Conservation (phyloP, 37 sponge, comb jelly and placozoan species). For the Mnemiopsis leidyi region DNA sequence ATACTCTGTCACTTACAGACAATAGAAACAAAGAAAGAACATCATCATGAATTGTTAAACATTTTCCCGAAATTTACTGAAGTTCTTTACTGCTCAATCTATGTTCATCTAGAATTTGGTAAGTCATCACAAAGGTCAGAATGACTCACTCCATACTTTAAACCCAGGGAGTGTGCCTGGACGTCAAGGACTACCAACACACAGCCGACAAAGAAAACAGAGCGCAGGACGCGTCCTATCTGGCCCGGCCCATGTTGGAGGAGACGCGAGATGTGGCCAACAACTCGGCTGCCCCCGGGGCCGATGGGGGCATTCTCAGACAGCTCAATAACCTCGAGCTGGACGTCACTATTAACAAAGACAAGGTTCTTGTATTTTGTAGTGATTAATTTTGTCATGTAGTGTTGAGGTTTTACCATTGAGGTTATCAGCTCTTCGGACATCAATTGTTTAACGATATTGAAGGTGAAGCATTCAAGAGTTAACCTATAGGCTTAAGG, state of each 20-base stretch:
- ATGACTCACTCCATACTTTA: no score
- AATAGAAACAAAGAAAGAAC: no score
- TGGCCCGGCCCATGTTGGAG: constrained; percentile 14
- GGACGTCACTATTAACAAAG: not conserved
- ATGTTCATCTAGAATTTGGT: no score
- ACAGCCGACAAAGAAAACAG: not conserved
- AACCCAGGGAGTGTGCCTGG: constrained; percentile 58
- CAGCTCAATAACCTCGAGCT: not conserved
- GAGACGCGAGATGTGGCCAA: constrained; percentile 22
- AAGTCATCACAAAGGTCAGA: no score
- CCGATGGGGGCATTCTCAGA: not conserved
- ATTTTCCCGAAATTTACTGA: not conserved
- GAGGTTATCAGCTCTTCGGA: no score
- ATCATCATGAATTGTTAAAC: not conserved
- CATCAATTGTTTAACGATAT: no score
- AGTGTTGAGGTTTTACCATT: no score
- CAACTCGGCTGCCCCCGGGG: not conserved
- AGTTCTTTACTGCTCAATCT: no score
- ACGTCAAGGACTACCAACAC: not conserved
- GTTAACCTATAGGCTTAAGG: no score
- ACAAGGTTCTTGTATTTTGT: not conserved
- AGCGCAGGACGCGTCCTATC: constrained; percentile 15
- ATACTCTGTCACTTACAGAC: no score
- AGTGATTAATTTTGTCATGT: no score
- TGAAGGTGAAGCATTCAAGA: no score